phyloP scores from a whole-genome alignment of 2,888 invertebrate genomes.

The Petrophora chlorosata region DNA sequence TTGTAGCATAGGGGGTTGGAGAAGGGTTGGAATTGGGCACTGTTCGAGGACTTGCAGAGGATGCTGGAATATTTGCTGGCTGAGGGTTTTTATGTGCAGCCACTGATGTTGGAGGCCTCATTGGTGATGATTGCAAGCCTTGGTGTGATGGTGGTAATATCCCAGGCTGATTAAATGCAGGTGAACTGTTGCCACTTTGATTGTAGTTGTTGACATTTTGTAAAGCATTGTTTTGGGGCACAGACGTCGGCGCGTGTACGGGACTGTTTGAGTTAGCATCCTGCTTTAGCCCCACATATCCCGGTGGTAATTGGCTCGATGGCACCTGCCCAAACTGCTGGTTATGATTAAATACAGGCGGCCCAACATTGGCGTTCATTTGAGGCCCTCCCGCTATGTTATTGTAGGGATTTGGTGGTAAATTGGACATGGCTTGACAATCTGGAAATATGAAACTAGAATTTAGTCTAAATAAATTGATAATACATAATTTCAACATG shows the following conservation, averaged over 20 bases:
- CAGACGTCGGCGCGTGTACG: slow-evolving; percentile 44
- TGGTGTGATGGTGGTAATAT: slow-evolving; percentile 52
- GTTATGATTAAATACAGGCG: slow-evolving; percentile 51
- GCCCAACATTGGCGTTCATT: slow-evolving; percentile 56
- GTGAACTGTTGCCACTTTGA: slow-evolving; percentile 72
- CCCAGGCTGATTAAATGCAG: slow-evolving; percentile 72
- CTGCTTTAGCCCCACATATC: slow-evolving; percentile 58
- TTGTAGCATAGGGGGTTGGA: slow-evolving; percentile 54
- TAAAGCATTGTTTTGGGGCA: slow-evolving; percentile 49
- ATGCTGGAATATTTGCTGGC: slow-evolving; percentile 49
- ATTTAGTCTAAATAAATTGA: slow-evolving; percentile 30
- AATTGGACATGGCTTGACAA: slow-evolving; percentile 76
- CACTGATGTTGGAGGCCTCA: slow-evolving; percentile 45
- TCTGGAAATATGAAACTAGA: slow-evolving; percentile 63
- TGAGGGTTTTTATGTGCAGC: slow-evolving; percentile 41
- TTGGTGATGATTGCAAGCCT: slow-evolving; percentile 60
- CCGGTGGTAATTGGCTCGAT: slow-evolving; percentile 61
- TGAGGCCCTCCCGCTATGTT: slow-evolving; percentile 58
- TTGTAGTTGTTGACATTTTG: slow-evolving; percentile 63
- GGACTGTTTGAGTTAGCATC: slow-evolving; percentile 73
- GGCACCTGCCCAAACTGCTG: slow-evolving; percentile 63
- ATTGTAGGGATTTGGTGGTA: slow-evolving; percentile 71
- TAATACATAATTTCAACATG: neutral
- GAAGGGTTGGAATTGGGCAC: slow-evolving; percentile 38
- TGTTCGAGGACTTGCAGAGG: slow-evolving; percentile 45